Base-by-base conservation (phyloP, 2,113 vertebrate species). In the Potamarius usumacintae region DNA sequence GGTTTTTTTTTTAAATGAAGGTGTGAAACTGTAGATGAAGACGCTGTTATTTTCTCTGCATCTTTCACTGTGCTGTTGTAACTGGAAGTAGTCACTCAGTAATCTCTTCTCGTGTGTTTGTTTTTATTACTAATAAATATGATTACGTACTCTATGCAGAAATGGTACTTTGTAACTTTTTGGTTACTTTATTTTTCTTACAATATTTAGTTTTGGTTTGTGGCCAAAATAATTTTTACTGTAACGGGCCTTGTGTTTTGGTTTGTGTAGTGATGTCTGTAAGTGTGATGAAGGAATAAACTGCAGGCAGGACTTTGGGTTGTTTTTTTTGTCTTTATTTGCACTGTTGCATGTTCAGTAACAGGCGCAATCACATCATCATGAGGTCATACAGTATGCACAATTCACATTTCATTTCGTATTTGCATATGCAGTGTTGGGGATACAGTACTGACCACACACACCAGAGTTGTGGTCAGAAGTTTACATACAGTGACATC, bases 31-130 rank as follows among this genome's bases (percentile, higher is more conserved):
- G 42, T 42, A 82, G 12, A 58, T 55, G 34, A 90, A 53, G 34
- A 63, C 9, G 17, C 53, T 11, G 50, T 67, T 85, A 9, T 81
- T 82, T 60, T 25, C 27, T 74, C 34, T 50, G 18, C 30, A 27
- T 84, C 30, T 74, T 80, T 83, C 65, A 69, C 78, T 71, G 71
- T 57, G 78, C 89, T 80, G 85, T 86, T 86, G 14, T 89, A 94
- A 96, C 95, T 95, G 95, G 95, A 95, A 95, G 89, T 89, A 82
- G 84, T 82, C 81, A 89, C 88, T n/a, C 77, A 90, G 5, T 25
- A 62, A 48, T 82, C 58, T 92, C 90, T 90, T 5, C 27, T 42
- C 63, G 52, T 85, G 80, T 87, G 42, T 42, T 42, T 42, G 34
- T 42, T 42, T 87, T 80, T 81, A 74, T 86, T 88, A 86, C 63